Percentiles rank a stretch among this genome's conserved stretches.
These are phyloP conservation scores for Pyrrhura leucotis DNA, from an alignment of 2,797 vertebrate genomes.

Conservation along the genomic window DNA sequence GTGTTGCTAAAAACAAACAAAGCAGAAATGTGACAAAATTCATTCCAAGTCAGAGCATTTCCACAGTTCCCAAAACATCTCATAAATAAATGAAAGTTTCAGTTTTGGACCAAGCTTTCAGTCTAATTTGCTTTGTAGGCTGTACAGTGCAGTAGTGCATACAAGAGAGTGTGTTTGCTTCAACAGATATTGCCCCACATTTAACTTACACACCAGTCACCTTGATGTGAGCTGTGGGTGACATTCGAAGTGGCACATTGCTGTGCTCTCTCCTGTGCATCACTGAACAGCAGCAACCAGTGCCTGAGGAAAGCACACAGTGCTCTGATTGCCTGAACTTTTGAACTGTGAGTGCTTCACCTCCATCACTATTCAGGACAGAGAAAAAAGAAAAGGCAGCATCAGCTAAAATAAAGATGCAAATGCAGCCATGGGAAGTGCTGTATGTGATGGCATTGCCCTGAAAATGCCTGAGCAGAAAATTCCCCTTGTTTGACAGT, in stretches of 20 bases:
- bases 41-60: background rate
- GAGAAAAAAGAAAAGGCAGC: background rate
- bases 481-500: background rate
- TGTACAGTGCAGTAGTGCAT: fast-evolving
- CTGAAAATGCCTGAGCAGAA: background rate
- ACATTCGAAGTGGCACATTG: background rate
- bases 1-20: background rate
- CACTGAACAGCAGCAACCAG: background rate
- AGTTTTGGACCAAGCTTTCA: background rate
- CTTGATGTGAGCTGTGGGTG: fast-evolving
- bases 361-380: background rate
- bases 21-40: background rate
- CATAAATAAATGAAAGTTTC: background rate
- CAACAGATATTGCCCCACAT: fast-evolving
- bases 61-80: background rate
- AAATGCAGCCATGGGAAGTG: background rate
- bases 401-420: background rate
- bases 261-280: background rate
- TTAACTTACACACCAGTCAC: background rate
- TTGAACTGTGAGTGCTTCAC: background rate
- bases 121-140: background rate
- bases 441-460: background rate
- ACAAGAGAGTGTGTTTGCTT: background rate
- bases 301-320: background rate
- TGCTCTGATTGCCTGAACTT: background rate